Evolutionary conservation across 2,888 invertebrate genomes (phyloP).

Genomic region (Xanthia icteritia): DNA sequence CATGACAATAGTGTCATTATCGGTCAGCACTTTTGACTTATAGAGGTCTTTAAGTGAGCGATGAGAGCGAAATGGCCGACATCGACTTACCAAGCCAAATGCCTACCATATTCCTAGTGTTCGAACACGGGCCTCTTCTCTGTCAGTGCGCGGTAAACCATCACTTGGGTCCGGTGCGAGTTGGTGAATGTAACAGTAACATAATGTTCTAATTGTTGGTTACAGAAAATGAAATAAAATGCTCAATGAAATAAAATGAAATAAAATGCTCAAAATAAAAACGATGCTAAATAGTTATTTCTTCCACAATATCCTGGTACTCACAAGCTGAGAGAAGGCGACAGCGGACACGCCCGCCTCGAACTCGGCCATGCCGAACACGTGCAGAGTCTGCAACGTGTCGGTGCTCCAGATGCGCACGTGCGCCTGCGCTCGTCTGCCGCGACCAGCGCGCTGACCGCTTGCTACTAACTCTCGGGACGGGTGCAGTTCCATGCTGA

Average conservation of each 20-base stretch:
- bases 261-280: background rate
- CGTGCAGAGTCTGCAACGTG: conserved; percentile 96
- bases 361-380: conserved; percentile 97
- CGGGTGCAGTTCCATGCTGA: conserved; percentile 96
- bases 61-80: background rate
- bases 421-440: conserved; percentile 96
- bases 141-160: background rate
- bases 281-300: background rate
- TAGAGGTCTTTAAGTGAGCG: background rate
- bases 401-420: conserved; percentile 98
- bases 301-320: background rate
- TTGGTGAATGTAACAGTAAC: background rate
- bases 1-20: no score
- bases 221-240: background rate
- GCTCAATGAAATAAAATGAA: no score
- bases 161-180: background rate
- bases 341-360: conserved; percentile 96
- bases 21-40: no score
- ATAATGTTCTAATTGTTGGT: background rate
- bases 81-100: background rate
- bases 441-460: conserved; percentile 96
- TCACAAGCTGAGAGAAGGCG: conserved; percentile 96
- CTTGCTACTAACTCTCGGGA: conserved; percentile 97
- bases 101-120: no score
- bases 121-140: background rate